Conservation (phyloP, 1,140 invertebrate genomes). For the Nixonia krombeini region DNA sequence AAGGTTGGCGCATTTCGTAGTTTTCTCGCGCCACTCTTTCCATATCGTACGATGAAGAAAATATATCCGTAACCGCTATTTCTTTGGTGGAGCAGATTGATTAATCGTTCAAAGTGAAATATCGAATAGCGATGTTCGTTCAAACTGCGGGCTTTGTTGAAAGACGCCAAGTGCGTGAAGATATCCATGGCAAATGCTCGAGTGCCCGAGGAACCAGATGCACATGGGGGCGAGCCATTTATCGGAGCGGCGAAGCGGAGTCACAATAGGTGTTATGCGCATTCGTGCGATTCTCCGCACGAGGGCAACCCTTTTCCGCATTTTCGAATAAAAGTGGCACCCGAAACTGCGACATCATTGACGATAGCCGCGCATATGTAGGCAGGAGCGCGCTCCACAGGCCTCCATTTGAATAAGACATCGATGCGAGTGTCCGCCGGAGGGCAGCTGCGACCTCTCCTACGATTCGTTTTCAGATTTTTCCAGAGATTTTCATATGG, state of each 20-base stretch:
- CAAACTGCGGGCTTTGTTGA: no score
- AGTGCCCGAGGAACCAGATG: background rate
- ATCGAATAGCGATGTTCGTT: no score
- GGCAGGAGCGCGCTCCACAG: slow-evolving; percentile 28
- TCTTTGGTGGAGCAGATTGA: no score
- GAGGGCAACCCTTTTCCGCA: slow-evolving; percentile 48
- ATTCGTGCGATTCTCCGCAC: background rate
- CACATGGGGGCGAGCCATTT: no score
- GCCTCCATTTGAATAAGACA: slow-evolving; percentile 61
- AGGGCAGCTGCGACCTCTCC: slow-evolving; percentile 40
- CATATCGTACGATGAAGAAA: no score
- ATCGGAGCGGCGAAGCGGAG: slow-evolving; percentile 6
- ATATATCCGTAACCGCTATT: no score
- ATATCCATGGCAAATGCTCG: background rate
- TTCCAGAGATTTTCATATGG: slow-evolving; percentile 54
- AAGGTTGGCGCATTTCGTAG: no score
- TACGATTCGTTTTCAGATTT: slow-evolving; percentile 47
- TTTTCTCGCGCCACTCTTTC: no score
- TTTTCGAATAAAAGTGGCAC: slow-evolving; percentile 31
- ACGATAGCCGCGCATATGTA: no score
- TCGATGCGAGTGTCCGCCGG: slow-evolving; percentile 28
- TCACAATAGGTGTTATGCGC: slow-evolving; percentile 27
- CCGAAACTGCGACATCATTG: slow-evolving; percentile 45
- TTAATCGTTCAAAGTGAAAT: no score
- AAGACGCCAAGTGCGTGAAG: no score